These are phyloP conservation scores for Sylvilagus bachmani DNA, from an alignment of 2,113 vertebrate species.

Conservation along the genomic window DNA sequence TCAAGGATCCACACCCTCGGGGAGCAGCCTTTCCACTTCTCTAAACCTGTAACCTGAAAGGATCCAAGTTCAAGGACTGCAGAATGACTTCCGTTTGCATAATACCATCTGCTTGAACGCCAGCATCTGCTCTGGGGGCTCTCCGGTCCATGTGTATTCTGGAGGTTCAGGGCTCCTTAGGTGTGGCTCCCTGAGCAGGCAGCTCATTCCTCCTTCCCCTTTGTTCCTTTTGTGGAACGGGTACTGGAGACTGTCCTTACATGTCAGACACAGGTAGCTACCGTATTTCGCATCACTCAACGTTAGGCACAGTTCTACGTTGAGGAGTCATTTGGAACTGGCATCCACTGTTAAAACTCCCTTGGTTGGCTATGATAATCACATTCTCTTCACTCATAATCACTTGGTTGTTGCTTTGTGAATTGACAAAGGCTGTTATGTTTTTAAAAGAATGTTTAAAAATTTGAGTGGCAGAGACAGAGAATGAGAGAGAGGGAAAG, in stretches of 20 bases:
- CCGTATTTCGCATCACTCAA: constrained; percentile 62
- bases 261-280: constrained; percentile 52
- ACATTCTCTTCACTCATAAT: constrained; percentile 51
- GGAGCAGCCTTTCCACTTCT: constrained; percentile 47
- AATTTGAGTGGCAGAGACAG: no score
- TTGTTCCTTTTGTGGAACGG: constrained; percentile 43
- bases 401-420: constrained; percentile 40
- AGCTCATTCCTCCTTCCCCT: constrained; percentile 35
- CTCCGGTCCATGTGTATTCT: not conserved
- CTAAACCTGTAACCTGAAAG: constrained; percentile 33
- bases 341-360: constrained; percentile 55
- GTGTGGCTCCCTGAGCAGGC: constrained; percentile 13
- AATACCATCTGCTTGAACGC: constrained; percentile 46
- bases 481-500: no score
- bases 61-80: constrained; percentile 40
- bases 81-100: constrained; percentile 43
- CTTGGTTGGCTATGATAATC: constrained; percentile 17
- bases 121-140: constrained; percentile 4
- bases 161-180: constrained; percentile 12
- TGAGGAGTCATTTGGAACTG: constrained; percentile 58
- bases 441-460: constrained; percentile 37
- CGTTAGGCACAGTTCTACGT: constrained; percentile 60
- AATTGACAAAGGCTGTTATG: constrained; percentile 64
- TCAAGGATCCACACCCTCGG: not conserved
- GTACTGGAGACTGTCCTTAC: constrained; percentile 63